Evolutionary conservation across 2,888 invertebrate species (phyloP).

Genomic region (Andrena fulva): DNA sequence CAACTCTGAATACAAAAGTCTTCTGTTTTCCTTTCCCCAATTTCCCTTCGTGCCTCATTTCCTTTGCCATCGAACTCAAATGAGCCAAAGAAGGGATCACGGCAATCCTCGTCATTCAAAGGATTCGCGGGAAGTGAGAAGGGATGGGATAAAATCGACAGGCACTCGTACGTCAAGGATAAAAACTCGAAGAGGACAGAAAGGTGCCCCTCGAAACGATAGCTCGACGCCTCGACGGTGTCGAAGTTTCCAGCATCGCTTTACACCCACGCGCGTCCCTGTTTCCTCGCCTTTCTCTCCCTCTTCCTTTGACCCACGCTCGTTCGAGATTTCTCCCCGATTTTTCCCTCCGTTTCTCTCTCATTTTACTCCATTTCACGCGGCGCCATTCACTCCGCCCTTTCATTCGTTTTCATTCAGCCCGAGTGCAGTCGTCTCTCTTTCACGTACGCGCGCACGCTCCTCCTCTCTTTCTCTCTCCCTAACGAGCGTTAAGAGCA

Average conservation of each 20-base stretch:
- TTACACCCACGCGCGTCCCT: neutral
- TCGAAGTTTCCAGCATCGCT: constrained; percentile 29
- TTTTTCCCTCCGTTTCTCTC: constrained; percentile 7
- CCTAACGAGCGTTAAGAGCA: constrained; percentile 24
- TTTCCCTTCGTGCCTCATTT: too few relatives aligned
- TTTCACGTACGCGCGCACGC: constrained; percentile 1
- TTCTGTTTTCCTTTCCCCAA: too few relatives aligned
- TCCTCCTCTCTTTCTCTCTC: constrained; percentile 4
- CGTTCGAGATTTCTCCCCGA: constrained; percentile 28
- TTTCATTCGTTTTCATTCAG: constrained; percentile 32
- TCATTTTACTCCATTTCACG: neutral
- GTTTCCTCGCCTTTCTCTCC: neutral
- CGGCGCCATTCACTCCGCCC: constrained; percentile 25
- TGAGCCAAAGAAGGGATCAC: too few relatives aligned
- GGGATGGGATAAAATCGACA: constrained; percentile 3
- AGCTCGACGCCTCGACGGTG: constrained; percentile 21
- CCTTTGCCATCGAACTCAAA: too few relatives aligned
- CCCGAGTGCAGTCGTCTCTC: constrained; percentile 1
- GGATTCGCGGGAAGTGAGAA: neutral
- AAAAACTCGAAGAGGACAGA: constrained; percentile 11
- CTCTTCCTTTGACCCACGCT: neutral
- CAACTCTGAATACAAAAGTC: too few relatives aligned
- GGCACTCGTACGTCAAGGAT: neutral
- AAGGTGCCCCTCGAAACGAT: constrained; percentile 10
- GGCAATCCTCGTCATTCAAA: neutral